Evolutionary conservation across 2,888 invertebrate species (phyloP).

Genomic region (Abrostola tripartita): DNA sequence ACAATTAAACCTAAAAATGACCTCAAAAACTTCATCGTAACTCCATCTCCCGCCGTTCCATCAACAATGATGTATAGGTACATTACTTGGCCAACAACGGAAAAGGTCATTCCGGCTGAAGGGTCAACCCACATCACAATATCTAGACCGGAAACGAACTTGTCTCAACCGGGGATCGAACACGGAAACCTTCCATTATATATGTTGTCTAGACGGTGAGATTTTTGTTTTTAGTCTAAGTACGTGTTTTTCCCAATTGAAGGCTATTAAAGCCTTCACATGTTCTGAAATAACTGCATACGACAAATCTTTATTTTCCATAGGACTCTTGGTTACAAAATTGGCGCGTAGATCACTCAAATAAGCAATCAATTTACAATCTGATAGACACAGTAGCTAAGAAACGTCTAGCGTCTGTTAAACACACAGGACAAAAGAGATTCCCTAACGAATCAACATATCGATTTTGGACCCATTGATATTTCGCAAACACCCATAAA

Average conservation of each 20-base stretch:
- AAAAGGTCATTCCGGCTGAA: conserved; percentile 30
- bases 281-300: no score
- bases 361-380: no score
- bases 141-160: conserved; percentile 60
- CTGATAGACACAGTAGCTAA: no score
- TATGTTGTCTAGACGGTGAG: conserved; percentile 18
- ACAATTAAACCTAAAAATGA: neutral
- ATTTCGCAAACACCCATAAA: no score
- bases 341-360: no score
- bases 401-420: no score
- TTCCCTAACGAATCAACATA: no score
- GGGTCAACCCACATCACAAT: conserved; percentile 47
- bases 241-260: neutral
- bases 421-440: no score
- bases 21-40: neutral
- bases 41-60: neutral
- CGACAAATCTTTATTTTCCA: no score
- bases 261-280: neutral
- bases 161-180: conserved; percentile 57
- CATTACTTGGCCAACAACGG: conserved; percentile 1
- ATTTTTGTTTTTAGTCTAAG: neutral
- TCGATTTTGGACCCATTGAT: no score
- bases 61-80: conserved; percentile 6
- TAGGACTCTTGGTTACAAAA: no score
- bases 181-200: conserved; percentile 30